phyloP scores from a whole-genome alignment of 2,797 vertebrate genomes.

The Catharus ustulatus region DNA sequence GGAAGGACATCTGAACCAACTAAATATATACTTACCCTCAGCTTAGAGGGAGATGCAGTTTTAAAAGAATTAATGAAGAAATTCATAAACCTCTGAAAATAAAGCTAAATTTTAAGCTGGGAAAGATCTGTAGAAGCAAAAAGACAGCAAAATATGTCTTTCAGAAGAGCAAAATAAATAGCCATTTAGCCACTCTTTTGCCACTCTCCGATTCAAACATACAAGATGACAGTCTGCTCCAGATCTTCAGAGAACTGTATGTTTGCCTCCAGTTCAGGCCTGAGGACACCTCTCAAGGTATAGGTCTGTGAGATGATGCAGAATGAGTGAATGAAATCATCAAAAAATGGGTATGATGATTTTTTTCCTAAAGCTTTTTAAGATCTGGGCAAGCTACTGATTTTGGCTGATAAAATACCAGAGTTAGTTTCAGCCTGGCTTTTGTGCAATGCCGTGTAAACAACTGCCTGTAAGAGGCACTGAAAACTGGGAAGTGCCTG shows the following conservation, averaged over 20 bases:
- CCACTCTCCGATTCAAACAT: background rate
- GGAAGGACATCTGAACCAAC: slow-evolving; percentile 32
- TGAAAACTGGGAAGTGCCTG: background rate
- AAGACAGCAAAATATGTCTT: slow-evolving; percentile 12
- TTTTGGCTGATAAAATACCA: background rate
- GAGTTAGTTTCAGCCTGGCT: background rate
- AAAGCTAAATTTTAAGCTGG: background rate
- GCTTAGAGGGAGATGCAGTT: background rate
- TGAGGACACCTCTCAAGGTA: background rate
- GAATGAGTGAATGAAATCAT: background rate
- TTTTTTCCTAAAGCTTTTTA: background rate
- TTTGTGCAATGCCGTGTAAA: background rate
- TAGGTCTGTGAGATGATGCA: background rate
- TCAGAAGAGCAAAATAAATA: background rate
- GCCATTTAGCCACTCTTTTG: background rate
- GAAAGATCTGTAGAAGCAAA: background rate
- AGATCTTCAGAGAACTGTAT: background rate
- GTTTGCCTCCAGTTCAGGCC: background rate
- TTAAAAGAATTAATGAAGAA: slow-evolving; percentile 1
- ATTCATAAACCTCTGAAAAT: slow-evolving; percentile 20
- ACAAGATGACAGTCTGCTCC: background rate
- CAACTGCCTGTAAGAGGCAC: background rate
- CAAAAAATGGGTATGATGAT: background rate
- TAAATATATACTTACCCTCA: background rate
- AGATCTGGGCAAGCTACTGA: background rate